Evolutionary conservation across 2,797 vertebrate genomes (phyloP), one percentile per base, ranked within the genome.

Genomic region (Halcyon smyrnensis): DNA sequence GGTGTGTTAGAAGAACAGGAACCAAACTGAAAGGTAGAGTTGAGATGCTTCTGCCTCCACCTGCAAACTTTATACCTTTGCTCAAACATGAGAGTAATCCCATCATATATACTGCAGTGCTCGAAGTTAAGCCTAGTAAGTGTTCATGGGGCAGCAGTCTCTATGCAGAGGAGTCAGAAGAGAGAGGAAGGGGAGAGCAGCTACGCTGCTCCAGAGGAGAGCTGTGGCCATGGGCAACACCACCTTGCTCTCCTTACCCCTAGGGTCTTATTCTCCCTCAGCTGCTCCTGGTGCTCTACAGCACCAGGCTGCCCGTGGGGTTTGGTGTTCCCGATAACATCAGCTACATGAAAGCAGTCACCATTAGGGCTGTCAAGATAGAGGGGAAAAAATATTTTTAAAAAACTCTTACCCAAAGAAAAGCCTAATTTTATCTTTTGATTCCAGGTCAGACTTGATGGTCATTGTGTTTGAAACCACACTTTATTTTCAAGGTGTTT

Each of bases 11-110:
- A 45, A 23, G 41, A 34, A 13, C 50, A 43, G 59, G 36, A 78
- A 32, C 3, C 30, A 23, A 39, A 68, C 13, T 2, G 6, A 37
- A 57, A 50, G 18, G 25, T 21, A 30, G 36, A 41, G 14, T 51
- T 1, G 4, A 0, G 2, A 32, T 7, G 37, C n/a, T 56, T 64
- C 54, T 57, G 12, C 34, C 1, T 0, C 5, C 21, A 3, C 12
- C 41, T 57, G 34, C 68, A 53, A 65, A 68, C 41, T 12, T 14
- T 5, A 23, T 8, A 85, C 34, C 34, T 82, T 62, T 4, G 1
- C 50, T 87, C 62, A 64, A 79, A 36, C 7, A 84, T 0, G 0
- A 1, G 9, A 78, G 19, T 64, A 60, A 93, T 75, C 57, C 75
- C 53, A 20, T 24, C 50, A 25, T 30, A 78, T 45, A 56, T 59